These are phyloP conservation scores for Pherbina coryleti DNA, from an alignment of 2,888 invertebrate genomes.

Conservation along the genomic window DNA sequence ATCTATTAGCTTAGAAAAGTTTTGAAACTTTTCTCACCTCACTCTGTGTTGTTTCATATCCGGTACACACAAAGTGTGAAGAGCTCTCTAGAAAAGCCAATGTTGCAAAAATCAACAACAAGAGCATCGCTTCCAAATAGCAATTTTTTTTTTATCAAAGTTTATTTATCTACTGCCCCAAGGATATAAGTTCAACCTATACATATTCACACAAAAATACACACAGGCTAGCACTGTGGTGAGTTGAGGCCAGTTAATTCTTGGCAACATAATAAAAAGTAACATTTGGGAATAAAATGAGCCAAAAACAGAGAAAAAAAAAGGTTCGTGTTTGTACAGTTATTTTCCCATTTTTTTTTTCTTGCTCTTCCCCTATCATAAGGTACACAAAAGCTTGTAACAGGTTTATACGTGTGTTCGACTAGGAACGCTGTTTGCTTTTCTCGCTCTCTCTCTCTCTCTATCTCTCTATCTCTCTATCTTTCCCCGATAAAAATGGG, in stretches of 20 bases:
- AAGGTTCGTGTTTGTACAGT: not conserved
- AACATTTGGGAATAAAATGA: constrained; percentile 11
- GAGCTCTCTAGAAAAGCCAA: not conserved
- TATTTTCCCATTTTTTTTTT: not conserved
- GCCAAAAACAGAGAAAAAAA: not conserved
- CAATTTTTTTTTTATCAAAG: constrained; percentile 9
- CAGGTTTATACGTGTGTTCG: not conserved
- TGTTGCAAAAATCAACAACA: not conserved
- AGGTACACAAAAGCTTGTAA: not conserved
- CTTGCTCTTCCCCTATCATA: not conserved
- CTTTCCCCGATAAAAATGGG: not conserved
- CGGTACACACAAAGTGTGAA: not conserved
- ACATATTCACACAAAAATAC: too few relatives aligned
- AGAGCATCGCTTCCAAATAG: not conserved
- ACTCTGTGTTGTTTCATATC: too few relatives aligned
- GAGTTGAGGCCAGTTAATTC: not conserved
- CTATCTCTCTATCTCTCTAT: not conserved
- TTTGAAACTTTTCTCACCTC: too few relatives aligned
- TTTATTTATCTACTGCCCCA: constrained; percentile 17
- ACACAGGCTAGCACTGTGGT: not conserved
- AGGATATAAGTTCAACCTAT: not conserved
- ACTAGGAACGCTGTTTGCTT: too few relatives aligned
- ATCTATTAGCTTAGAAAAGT: too few relatives aligned
- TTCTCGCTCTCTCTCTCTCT: too few relatives aligned
- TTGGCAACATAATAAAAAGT: constrained; percentile 7